A percentile compares a stretch with the other conserved stretches of the same genome.
phyloP scores from a whole-genome alignment of 2,888 invertebrate species.

The Drosophila suboccidentalis region DNA sequence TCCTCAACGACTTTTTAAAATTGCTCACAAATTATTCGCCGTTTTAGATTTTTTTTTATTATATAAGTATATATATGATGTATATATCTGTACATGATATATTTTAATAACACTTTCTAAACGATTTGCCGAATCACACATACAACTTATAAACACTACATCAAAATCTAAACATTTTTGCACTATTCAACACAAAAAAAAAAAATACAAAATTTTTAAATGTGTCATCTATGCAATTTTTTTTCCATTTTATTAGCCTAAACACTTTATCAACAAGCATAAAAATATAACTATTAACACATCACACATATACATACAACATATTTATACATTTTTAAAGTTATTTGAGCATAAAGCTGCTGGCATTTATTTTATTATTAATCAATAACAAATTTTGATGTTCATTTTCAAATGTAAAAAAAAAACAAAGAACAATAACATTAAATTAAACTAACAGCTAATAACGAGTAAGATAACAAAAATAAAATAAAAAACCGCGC shows the following conservation, averaged over 20 bases:
- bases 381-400: neutral
- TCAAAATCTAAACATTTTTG: conserved; percentile 2
- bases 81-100: conserved; percentile 1
- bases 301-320: conserved; percentile 15
- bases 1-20: conserved; percentile 32
- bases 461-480: conserved; percentile 7
- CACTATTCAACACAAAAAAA: conserved; percentile 13
- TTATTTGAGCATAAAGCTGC: conserved; percentile 4
- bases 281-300: neutral
- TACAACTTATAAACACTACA: neutral
- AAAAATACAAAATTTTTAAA: conserved; percentile 41
- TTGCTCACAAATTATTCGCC: conserved; percentile 2
- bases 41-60: conserved; percentile 42
- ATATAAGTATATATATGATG: conserved; percentile 9
- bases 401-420: conserved; percentile 6
- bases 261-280: conserved; percentile 11
- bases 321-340: conserved; percentile 44
- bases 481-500: conserved; percentile 24
- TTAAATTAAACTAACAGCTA: conserved; percentile 6
- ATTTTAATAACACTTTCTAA: conserved; percentile 23
- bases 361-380: conserved; percentile 1
- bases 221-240: conserved; percentile 43
- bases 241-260: conserved; percentile 41
- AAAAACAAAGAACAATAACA: conserved; percentile 4
- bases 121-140: neutral